These are phyloP conservation scores for Charadrius vociferus DNA, from an alignment of 2,113 vertebrate species.

Conservation along the genomic window DNA sequence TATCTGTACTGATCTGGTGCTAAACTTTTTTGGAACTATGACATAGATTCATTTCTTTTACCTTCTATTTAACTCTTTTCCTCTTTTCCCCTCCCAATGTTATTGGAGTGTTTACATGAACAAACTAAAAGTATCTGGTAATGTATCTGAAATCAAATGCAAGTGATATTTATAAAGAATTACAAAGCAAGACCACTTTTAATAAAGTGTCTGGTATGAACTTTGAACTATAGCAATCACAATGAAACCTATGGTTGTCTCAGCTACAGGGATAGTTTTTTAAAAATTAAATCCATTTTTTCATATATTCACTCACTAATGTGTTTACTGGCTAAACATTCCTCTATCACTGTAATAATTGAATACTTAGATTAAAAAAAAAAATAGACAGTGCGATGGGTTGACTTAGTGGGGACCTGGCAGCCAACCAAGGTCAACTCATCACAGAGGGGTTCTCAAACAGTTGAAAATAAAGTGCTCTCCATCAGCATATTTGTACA, in stretches of 20 bases:
- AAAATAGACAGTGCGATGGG: not conserved
- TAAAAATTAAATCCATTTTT: accelerated
- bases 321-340: not conserved
- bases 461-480: not conserved
- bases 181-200: not conserved
- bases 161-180: not conserved
- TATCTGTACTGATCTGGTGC: not conserved
- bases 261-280: not conserved
- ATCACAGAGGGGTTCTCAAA: not conserved
- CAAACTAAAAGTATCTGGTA: not conserved
- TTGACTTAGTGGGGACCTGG: not conserved
- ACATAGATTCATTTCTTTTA: not conserved
- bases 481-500: not conserved
- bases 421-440: not conserved
- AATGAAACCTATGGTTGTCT: not conserved
- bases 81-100: not conserved
- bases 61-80: not conserved
- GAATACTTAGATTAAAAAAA: not conserved
- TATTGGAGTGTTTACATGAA: not conserved
- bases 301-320: not conserved
- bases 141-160: not conserved
- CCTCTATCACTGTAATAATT: not conserved
- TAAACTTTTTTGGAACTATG: not conserved
- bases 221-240: not conserved
- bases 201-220: not conserved